Base-by-base conservation (phyloP, 2,113 vertebrate species). In the Lates calcarifer region DNA sequence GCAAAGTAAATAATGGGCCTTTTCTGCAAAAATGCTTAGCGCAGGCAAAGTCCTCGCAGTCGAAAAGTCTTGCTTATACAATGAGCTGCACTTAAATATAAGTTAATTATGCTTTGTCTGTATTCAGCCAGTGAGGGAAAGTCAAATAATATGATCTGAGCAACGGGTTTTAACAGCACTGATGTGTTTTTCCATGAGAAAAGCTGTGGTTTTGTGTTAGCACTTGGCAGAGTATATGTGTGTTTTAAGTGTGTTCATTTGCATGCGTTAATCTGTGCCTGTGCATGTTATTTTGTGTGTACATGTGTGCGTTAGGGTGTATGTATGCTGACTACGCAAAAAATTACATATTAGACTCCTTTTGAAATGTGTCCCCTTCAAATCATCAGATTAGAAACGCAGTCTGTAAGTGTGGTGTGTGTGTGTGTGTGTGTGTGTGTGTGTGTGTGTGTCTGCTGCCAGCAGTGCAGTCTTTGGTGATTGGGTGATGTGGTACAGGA, bases 1-100 rank as follows among this genome's bases (percentile, higher is more conserved):
- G 57, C 41, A 39, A 62, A 88, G 73, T 63, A 77, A 81, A 87
- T 70, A 79, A 81, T 78, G 20, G 13, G 49, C 15, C 28, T 51
- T 82, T 71, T 85, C 67, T 70, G 65, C 41, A 84, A 58, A 87
- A 87, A 51, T n/a, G 70, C 84, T 77, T 35, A 75, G 66, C 12
- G 28, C 22, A 17, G 31, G 76, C 13, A 80, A 86, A 79, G 67
- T 74, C 61, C 45, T 65, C 31, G 1, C 18, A 58, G 65, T 26
- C 58, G 7, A 43, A 58, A 26, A 22, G 10, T 81, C 56, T 47
- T 47, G 68, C 62, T 68, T 29, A 49, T 29, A 68, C 22, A 37
- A 79, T 33, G 71, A 78, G 68, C 45, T 2, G 45, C 82, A 77
- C 70, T 86, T 82, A 76, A 70, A 75, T 74, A 37, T 29, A 79